phyloP scores from a whole-genome alignment of 64 coral and sea anemone species.

The Orbicella faveolata region DNA sequence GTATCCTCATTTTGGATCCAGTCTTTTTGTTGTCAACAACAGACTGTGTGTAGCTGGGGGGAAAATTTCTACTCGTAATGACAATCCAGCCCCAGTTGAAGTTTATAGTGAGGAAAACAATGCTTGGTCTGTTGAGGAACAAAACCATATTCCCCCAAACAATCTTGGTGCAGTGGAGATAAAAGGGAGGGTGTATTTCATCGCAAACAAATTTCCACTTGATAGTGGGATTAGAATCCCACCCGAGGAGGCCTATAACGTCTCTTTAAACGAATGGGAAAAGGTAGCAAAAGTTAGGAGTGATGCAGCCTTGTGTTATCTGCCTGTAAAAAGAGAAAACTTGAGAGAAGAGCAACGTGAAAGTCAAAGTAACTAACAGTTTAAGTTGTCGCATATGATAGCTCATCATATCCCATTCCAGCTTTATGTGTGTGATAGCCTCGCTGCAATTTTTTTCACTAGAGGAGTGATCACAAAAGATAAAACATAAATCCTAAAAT shows the following conservation, averaged over 20 bases:
- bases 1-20: neutral
- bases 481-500: too few relatives aligned
- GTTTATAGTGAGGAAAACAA: too few relatives aligned
- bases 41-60: too few relatives aligned
- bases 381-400: too few relatives aligned
- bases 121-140: conserved; percentile 8
- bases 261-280: conserved; percentile 21
- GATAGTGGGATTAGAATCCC: conserved; percentile 32
- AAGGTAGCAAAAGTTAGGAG: neutral
- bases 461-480: too few relatives aligned
- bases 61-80: too few relatives aligned
- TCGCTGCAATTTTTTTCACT: too few relatives aligned
- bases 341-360: neutral
- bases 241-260: conserved; percentile 25
- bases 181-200: conserved; percentile 2
- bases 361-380: too few relatives aligned
- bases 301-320: neutral
- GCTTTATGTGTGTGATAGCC: too few relatives aligned
- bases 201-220: neutral
- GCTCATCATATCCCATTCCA: too few relatives aligned
- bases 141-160: conserved; percentile 48
- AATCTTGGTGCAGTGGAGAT: conserved; percentile 19
- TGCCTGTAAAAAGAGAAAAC: neutral
- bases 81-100: too few relatives aligned
- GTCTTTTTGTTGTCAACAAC: too few relatives aligned